Evolutionary conservation across 2,113 vertebrate genomes (phyloP), one percentile per base, ranked within the genome.

Genomic region (Aix galericulata): DNA sequence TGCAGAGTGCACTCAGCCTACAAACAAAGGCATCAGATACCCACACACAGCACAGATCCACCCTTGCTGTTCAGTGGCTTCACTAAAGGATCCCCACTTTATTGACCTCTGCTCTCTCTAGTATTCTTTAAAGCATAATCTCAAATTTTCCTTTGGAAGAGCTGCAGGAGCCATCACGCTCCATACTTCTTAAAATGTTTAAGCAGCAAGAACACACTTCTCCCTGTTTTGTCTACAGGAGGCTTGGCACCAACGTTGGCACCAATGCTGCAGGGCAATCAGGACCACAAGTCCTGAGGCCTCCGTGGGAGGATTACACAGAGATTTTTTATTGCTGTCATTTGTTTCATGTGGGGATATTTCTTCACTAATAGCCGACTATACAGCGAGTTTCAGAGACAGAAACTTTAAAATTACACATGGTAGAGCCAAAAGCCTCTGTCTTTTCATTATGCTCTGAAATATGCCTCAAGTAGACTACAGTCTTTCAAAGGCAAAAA

Each of bases 1-100:
- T 34, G 20, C 64, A 63, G 67, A 71, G 42, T 0, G 0, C 27
- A 13, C 40, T 64, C 10, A 1, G 3, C 5, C 27, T 27, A 2
- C 15, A 40, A 74, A 9, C 6, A 29, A 4, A 36, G 68, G 25
- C 20, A 18, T 3, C 67, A 46, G 42, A 31, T 23, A 32, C 55
- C 21, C 4, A 12, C 17, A 3, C 6, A 32, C 2, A 3, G 8
- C 59, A 36, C 59, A 62, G 59, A n/a, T 34, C 22, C 59, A 62
- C 12, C 14, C 66, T 14, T 1, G 3, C 29, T 50, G 5, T 6
- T 13, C 79, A 36, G 52, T 52, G 46, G n/a, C 52, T 48, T 38
- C 34, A 13, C 27, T 4, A 36, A 79, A 64, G 48, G 25, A 78
- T 9, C 56, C 42, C 31, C 4, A 2, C n/a, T 23, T 21, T 5